Evolutionary conservation across 2,888 invertebrate genomes (phyloP), one percentile per base, ranked within the genome.

Genomic region (Oxyscelio sp.): DNA sequence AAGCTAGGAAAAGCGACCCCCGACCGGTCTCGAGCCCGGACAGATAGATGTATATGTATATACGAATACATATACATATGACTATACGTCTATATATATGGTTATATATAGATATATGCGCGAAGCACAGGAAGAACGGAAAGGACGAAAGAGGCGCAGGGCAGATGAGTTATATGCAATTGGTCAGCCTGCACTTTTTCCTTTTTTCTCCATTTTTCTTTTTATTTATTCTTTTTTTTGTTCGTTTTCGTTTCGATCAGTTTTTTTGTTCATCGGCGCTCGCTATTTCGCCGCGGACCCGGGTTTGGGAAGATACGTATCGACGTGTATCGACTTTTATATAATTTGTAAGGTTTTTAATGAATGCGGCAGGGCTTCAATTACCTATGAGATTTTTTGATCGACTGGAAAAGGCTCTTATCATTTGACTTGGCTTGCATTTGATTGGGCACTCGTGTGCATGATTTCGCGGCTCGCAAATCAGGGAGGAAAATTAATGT

Each of bases 181-280:
- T 92, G 92, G 92, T 90, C 91, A 91, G 91, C 89, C 89, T 89
- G 89, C 91, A 89, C 90, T 90, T 91, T 91, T 91, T 91, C 75
- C 61, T 74, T 40, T 77, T 75, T 75, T 45, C 63, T 74, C 40
- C 63, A 34, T 58, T 66, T 78, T 66, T 50, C 58, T 75, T 75
- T 75, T 66, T 66, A 48, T 65, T 75, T 34, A 2, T 38, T 40
- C 13, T 27, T 45, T 17, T 78, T 78, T 78, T 78, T 78, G 77
- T 68, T 77, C 77, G 77, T 68, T 19, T 71, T 54, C 19, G 22
- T 77, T 66, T 43, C 74, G 74, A 54, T 22, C 13, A 21, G n/a
- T 45, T 71, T 75, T 66, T 54, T 54, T 54, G 59, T 68, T 58
- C 40, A 22, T 19, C 65, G 58, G 11, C 66, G 71, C 54, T 65